Evolutionary conservation across 1,140 invertebrate genomes (phyloP), one percentile per base, ranked within the genome.

Genomic region (Polyergus mexicanus): DNA sequence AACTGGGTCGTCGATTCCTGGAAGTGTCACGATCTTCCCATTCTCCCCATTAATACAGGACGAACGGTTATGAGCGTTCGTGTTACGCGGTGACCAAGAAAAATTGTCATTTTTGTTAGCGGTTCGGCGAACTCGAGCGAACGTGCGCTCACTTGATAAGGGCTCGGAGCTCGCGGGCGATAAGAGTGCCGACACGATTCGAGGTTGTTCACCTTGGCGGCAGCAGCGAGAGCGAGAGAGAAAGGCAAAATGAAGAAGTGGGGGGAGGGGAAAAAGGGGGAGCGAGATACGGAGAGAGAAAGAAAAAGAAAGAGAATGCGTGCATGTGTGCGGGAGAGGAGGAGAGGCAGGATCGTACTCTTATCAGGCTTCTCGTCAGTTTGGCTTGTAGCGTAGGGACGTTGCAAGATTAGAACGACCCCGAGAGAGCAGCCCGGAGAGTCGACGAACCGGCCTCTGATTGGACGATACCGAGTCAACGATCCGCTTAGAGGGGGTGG

Each of bases 131-230:
- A 90, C 80, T 89, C 77, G 51, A 75, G 81, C 88, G 38, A 72
- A 91, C 86, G 71, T 85, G 88, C 89, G 87, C 60, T 75, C 54
- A 84, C 62, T 89, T 92, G 94, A 94, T 95, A 95, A 94, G 93
- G 91, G 88, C 91, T 83, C 89, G 91, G 90, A 89, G 77, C 87
- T 90, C 86, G 78, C 84, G 69, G 19, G 47, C 83, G 92, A 94
- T 95, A 94, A 95, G 92, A 93, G 89, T 90, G 86, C 87, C 92
- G 94, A 94, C 94, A 93, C 91, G 87, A 86, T 95, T 94, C 84
- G 94, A 92, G 94, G 94, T 95, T 94, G 90, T 94, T 95, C 93
- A 94, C 94, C 92, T 94, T 93, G 91, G 90, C 63, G 90, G 78
- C 60, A 65, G 68, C 54, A 80, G 65, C 51, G 19, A 38, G 86